These are phyloP conservation scores for Pogoniulus pusillus DNA, from an alignment of 2,797 vertebrate species.

Conservation along the genomic window DNA sequence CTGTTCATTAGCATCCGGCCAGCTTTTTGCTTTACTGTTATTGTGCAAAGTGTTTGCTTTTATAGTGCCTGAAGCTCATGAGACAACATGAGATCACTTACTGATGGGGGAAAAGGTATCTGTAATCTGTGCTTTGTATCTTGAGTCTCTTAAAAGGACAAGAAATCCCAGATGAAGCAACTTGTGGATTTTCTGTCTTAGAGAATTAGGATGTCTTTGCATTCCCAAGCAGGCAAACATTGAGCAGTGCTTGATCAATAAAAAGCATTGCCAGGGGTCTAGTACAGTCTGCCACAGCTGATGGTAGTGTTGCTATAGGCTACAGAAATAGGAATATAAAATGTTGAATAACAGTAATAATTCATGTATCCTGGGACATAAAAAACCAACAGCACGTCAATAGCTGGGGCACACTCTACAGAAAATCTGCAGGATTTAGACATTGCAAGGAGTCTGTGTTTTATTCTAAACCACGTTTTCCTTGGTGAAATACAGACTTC, in stretches of 20 bases:
- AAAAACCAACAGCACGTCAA: conserved; percentile 71
- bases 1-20: neutral
- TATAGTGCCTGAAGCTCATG: neutral
- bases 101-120: neutral
- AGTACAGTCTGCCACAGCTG: conserved; percentile 43
- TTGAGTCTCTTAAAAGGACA: conserved; percentile 27
- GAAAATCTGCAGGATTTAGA: conserved; percentile 68
- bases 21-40: neutral
- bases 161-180: conserved; percentile 13
- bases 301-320: conserved; percentile 63
- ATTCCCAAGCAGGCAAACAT: conserved; percentile 47
- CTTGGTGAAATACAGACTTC: conserved; percentile 41
- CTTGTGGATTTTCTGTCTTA: conserved; percentile 35
- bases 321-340: conserved; percentile 70
- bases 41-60: neutral
- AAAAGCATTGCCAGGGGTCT: conserved; percentile 55
- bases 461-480: conserved; percentile 46
- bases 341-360: conserved; percentile 75
- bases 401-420: conserved; percentile 62
- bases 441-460: conserved; percentile 17
- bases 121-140: neutral
- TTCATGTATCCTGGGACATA: conserved; percentile 72
- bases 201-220: conserved; percentile 66
- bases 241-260: conserved; percentile 66
- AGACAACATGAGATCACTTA: neutral